Base-by-base conservation (phyloP, 2,888 invertebrate genomes). In the Andrena flavipes region DNA sequence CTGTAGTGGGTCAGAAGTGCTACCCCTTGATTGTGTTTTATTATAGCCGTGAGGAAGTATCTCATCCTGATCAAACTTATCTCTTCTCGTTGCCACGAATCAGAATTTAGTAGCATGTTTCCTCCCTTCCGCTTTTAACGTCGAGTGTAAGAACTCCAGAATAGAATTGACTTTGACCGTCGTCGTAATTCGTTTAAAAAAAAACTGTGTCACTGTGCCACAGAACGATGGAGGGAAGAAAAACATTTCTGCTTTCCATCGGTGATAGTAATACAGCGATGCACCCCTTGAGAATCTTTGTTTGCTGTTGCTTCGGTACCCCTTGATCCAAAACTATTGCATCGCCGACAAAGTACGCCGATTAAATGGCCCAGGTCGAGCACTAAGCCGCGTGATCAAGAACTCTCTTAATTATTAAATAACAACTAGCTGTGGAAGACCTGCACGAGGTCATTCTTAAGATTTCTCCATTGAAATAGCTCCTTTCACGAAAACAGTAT, bases 351-450 rank as follows among this genome's bases (percentile, higher is more conserved):
- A 16, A 42, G 10, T 29, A n/a, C 13, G 2, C 8, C 5, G 60
- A 60, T 71, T 30, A 30, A 49, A 30, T 23, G 30, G 30, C 16
- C 60, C 20, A 48, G 30, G 48, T 26, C 10, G 13, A 20, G 20
- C 26, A 20, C 48, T 20, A 30, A 5, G 3, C 20, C 20, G 35
- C 30, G 20, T 51, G 51, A 54, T 67, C 30, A 54, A 30, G 51
- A 30, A 67, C 30, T 33, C 51, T 51, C 13, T 54, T 2, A n/a
- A 67, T 51, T 54, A 30, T 54, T 67, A 64, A 48, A 48, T 29
- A 51, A n/a, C 49, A 16, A 5, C 16, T 30, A 33, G 4, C 35
- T 20, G 20, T 30, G 10, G 7, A 29, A 20, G 23, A 23, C 23
- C 26, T 10, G 48, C 16, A 6, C 16, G 16, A 69, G 30, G 23